phyloP scores from a whole-genome alignment of 2,888 invertebrate species.

The Trachelus stipa region DNA sequence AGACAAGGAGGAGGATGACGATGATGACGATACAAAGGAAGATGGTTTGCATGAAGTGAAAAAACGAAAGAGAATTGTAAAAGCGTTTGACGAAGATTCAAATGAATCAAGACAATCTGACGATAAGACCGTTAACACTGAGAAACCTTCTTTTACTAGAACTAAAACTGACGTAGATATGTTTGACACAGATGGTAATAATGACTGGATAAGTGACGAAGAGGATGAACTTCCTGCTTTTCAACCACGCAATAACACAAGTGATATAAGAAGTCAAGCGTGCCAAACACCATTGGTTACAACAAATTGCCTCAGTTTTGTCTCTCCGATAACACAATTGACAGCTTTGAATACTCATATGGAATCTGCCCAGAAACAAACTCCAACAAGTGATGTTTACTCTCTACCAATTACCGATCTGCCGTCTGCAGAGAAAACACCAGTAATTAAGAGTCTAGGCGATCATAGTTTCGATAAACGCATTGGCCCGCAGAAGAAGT shows the following conservation, averaged over 20 bases:
- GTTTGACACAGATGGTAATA: slow-evolving; percentile 36
- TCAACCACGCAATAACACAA: not conserved
- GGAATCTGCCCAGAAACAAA: slow-evolving; percentile 35
- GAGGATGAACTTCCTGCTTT: slow-evolving; percentile 30
- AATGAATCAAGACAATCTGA: slow-evolving; percentile 16
- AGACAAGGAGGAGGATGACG: slow-evolving; percentile 30
- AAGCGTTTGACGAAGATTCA: slow-evolving; percentile 49
- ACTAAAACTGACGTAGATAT: slow-evolving; percentile 41
- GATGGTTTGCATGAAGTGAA: slow-evolving; percentile 28
- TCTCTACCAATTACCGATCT: slow-evolving; percentile 11
- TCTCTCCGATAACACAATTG: slow-evolving; percentile 68
- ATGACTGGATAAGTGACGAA: slow-evolving; percentile 32
- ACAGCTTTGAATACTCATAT: slow-evolving; percentile 52
- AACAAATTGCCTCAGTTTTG: slow-evolving; percentile 54
- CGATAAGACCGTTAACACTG: not conserved
- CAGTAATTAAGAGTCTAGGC: not conserved
- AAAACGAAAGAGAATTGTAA: slow-evolving; percentile 47
- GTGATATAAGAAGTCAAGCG: slow-evolving; percentile 30
- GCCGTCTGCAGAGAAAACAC: slow-evolving; percentile 10
- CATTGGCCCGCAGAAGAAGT: slow-evolving; percentile 59
- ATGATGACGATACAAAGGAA: slow-evolving; percentile 35
- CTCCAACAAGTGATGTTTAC: slow-evolving; percentile 14
- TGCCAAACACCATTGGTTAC: slow-evolving; percentile 46
- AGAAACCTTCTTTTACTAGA: slow-evolving; percentile 23
- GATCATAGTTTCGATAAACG: slow-evolving; percentile 31